Evolutionary conservation across 1,140 invertebrate genomes (phyloP).

Genomic region (Phenacoccus solenopsis): DNA sequence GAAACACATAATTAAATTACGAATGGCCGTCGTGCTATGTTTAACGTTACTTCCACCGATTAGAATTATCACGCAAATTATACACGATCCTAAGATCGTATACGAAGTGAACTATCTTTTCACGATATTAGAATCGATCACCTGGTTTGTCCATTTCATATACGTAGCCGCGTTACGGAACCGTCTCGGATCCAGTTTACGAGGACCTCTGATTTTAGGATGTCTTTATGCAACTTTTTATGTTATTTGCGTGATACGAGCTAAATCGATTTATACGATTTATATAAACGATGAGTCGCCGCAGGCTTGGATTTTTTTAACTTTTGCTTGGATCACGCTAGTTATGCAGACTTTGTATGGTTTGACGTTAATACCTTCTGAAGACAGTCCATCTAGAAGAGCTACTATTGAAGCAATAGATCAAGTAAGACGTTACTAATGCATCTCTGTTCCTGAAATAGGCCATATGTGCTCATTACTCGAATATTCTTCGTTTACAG

Average conservation of each 20-base stretch:
- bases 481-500: slow-evolving; percentile 29
- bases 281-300: slow-evolving; percentile 32
- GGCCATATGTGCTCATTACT: background rate
- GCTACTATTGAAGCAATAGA: background rate
- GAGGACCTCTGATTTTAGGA: slow-evolving; percentile 54
- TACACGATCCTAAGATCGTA: slow-evolving; percentile 25
- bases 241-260: slow-evolving; percentile 43
- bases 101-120: slow-evolving; percentile 54
- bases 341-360: slow-evolving; percentile 31
- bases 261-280: slow-evolving; percentile 24
- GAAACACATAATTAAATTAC: slow-evolving; percentile 43
- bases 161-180: slow-evolving; percentile 53
- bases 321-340: slow-evolving; percentile 39
- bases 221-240: slow-evolving; percentile 49
- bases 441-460: background rate
- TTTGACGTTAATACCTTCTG: slow-evolving; percentile 25
- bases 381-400: background rate
- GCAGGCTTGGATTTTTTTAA: slow-evolving; percentile 27
- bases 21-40: slow-evolving; percentile 34
- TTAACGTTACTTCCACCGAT: slow-evolving; percentile 15
- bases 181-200: slow-evolving; percentile 35
- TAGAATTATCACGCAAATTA: slow-evolving; percentile 19
- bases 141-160: slow-evolving; percentile 65
- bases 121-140: slow-evolving; percentile 48
- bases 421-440: slow-evolving; percentile 27